Evolutionary conservation across 2,888 invertebrate genomes (phyloP).

Genomic region (Deilephila elpenor): DNA sequence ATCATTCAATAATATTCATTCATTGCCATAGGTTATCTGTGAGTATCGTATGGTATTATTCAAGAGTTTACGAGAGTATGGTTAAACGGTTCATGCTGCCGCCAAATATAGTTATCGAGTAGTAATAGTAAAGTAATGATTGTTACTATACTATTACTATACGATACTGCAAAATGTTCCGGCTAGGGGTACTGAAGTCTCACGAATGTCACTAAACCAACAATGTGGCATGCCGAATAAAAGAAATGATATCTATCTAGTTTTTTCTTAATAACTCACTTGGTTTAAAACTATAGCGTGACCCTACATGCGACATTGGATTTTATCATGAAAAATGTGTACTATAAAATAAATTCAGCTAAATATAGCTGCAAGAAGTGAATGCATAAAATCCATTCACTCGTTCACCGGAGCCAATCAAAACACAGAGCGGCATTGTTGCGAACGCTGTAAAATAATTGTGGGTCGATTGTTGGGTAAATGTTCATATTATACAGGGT

Average conservation of each 20-base stretch:
- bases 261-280: neutral
- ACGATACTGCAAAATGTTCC: too few species aligned
- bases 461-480: neutral
- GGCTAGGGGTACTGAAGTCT: too few species aligned
- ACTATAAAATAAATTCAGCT: constrained; percentile 7
- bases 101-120: too few species aligned
- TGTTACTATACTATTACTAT: too few species aligned
- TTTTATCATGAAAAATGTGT: constrained; percentile 12
- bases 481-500: neutral
- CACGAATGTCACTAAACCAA: too few species aligned
- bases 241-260: neutral
- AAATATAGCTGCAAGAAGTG: constrained; percentile 28
- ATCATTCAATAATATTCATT: too few species aligned
- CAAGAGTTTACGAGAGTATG: too few species aligned
- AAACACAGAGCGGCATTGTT: constrained; percentile 40
- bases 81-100: too few species aligned
- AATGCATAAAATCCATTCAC: constrained; percentile 40
- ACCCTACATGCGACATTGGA: constrained; percentile 7
- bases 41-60: too few species aligned
- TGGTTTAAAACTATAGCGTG: neutral
- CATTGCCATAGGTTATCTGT: too few species aligned
- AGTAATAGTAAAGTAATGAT: too few species aligned
- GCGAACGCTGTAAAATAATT: constrained; percentile 31
- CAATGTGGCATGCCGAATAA: neutral
- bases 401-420: constrained; percentile 31